These are phyloP conservation scores for Periplaneta americana DNA, from an alignment of 1,140 invertebrate species.

Conservation along the genomic window DNA sequence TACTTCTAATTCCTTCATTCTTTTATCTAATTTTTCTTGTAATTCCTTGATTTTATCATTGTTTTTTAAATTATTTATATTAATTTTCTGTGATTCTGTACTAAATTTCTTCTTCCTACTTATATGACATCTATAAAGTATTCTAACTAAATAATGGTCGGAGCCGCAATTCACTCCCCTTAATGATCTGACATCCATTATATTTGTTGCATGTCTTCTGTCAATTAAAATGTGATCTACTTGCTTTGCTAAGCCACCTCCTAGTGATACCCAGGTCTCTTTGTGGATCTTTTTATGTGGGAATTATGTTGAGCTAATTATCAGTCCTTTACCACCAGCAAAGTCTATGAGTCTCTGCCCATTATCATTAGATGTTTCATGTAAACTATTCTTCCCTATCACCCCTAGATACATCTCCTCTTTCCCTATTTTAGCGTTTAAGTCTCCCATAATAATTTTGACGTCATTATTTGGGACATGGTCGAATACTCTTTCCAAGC, in stretches of 20 bases:
- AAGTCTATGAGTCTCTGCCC: not conserved
- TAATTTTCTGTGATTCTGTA: too few species aligned
- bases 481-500: not conserved
- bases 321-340: not conserved
- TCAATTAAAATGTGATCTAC: not conserved
- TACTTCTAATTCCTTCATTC: too few species aligned
- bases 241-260: not conserved
- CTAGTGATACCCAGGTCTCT: not conserved
- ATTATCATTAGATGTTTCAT: not conserved
- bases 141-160: not conserved
- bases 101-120: too few species aligned
- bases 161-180: not conserved
- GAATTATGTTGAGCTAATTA: not conserved
- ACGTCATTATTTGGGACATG: not conserved
- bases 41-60: too few species aligned
- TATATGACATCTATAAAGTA: not conserved
- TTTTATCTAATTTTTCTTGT: too few species aligned
- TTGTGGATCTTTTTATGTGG: not conserved
- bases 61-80: too few species aligned
- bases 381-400: not conserved
- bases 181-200: not conserved
- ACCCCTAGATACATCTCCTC: not conserved
- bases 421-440: not conserved
- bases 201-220: not conserved
- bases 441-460: too few species aligned